Conservation (phyloP, 1,140 invertebrate species). For the Rhizoglyphus robini region DNA sequence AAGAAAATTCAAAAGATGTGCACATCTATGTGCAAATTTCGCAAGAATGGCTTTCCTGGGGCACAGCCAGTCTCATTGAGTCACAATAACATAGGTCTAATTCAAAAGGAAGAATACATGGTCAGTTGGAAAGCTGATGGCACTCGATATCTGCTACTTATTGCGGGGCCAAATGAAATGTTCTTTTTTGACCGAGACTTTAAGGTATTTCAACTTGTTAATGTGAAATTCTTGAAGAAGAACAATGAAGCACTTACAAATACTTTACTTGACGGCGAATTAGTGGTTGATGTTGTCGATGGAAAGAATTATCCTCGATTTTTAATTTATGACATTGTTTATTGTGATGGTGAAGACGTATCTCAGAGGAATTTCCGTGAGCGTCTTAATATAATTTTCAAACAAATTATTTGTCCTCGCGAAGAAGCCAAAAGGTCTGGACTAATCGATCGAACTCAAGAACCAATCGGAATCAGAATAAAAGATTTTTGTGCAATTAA, state of each 20-base stretch:
- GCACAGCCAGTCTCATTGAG: conserved; percentile 95
- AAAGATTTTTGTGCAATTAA: conserved; percentile 80
- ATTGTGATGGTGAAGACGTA: conserved; percentile 63
- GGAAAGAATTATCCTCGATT: conserved; percentile 62
- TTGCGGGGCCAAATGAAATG: conserved; percentile 63
- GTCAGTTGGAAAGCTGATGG: conserved; percentile 99
- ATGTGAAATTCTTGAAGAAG: conserved; percentile 56
- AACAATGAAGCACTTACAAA: conserved; percentile 54
- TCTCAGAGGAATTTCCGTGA: conserved; percentile 59
- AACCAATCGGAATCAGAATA: conserved; percentile 70
- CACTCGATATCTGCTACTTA: conserved; percentile 92
- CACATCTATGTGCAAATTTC: conserved; percentile 67
- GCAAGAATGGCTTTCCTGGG: conserved; percentile 73
- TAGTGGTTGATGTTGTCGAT: conserved; percentile 70
- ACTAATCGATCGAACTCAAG: conserved; percentile 52
- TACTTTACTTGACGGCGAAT: conserved; percentile 90
- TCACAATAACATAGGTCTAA: conserved; percentile 55
- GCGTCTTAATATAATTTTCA: conserved; percentile 56
- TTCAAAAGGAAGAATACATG: conserved; percentile 68
- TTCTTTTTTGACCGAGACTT: conserved; percentile 94
- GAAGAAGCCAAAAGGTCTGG: conserved; percentile 57
- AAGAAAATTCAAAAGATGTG: conserved; percentile 55
- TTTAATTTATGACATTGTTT: conserved; percentile 88
- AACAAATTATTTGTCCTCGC: conserved; percentile 52
- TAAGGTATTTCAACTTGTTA: conserved; percentile 71